phyloP scores from a whole-genome alignment of 2,888 invertebrate genomes.

The Cotesia congregata region DNA sequence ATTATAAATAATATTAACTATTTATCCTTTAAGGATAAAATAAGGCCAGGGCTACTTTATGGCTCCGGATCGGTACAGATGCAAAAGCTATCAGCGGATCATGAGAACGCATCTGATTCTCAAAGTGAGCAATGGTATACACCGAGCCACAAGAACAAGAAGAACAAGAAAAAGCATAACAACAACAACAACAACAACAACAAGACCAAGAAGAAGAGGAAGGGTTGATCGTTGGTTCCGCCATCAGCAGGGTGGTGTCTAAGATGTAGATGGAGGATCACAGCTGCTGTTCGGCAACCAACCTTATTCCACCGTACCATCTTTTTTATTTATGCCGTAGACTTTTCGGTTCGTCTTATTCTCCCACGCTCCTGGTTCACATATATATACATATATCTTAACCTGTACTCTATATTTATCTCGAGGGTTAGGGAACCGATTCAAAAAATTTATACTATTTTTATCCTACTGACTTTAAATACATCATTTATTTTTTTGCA shows the following conservation, averaged over 20 bases:
- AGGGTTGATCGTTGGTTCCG: not conserved
- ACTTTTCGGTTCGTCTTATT: constrained; percentile 36
- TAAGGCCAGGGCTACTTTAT: not conserved
- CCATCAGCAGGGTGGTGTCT: constrained; percentile 31
- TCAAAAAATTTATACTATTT: not conserved
- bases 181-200: not conserved
- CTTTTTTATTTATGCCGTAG: constrained; percentile 29
- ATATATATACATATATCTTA: constrained; percentile 6
- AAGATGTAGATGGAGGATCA: constrained; percentile 44
- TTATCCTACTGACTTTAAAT: not conserved
- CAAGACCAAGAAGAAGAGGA: constrained; percentile 10
- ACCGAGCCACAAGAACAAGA: not conserved
- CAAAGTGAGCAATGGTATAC: constrained; percentile 4
- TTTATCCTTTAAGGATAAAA: not conserved
- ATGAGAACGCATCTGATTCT: not conserved
- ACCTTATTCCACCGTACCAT: constrained; percentile 30
- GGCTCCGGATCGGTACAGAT: not conserved
- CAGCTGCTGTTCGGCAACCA: constrained; percentile 50
- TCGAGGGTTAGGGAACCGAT: not conserved
- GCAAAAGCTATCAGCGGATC: not conserved
- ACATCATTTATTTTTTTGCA: not conserved
- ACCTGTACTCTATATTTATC: constrained; percentile 12
- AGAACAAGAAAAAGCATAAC: not conserved
- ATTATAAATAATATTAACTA: constrained; percentile 4
- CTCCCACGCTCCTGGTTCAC: constrained; percentile 37